A percentile compares a stretch with the other conserved stretches of the same genome.
phyloP scores from a whole-genome alignment of 1,140 invertebrate genomes.

The Phthorimaea operculella region DNA sequence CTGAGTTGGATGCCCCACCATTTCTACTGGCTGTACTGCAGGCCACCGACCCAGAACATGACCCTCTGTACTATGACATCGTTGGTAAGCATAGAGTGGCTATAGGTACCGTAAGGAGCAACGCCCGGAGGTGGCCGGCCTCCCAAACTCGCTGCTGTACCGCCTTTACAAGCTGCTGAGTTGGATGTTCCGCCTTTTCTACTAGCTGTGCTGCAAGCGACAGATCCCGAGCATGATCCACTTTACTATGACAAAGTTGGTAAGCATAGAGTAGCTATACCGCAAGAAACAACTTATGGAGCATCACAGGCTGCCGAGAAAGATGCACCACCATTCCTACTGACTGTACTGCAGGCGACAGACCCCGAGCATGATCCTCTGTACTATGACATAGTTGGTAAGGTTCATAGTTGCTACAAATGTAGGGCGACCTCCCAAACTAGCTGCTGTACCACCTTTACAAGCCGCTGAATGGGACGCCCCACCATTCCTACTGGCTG shows the following conservation, averaged over 20 bases:
- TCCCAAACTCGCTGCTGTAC: conserved; percentile 70
- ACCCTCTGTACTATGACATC: conserved; percentile 91
- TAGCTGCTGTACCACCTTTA: conserved; percentile 75
- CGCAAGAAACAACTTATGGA: too few relatives aligned
- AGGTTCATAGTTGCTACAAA: too few relatives aligned
- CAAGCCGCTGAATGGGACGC: conserved; percentile 86
- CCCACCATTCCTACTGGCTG: conserved; percentile 82
- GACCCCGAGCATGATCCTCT: conserved; percentile 87
- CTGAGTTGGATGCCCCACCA: conserved; percentile 86
- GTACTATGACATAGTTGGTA: conserved; percentile 92
- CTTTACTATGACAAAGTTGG: conserved; percentile 92
- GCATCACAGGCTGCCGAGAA: conserved; percentile 89
- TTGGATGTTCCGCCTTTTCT: conserved; percentile 86
- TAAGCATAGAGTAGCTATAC: too few relatives aligned
- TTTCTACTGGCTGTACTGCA: conserved; percentile 85
- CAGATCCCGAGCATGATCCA: conserved; percentile 84
- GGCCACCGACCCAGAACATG: conserved; percentile 84
- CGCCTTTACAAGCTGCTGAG: conserved; percentile 82
- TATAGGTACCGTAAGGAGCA: background rate
- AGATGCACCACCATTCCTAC: conserved; percentile 84
- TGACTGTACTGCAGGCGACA: conserved; percentile 81
- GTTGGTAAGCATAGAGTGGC: conserved; percentile 73
- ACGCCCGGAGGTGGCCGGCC: background rate
- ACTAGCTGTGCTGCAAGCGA: conserved; percentile 82
- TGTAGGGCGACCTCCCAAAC: conserved; percentile 72